These are phyloP conservation scores for Ficedula albicollis DNA, from an alignment of 2,797 vertebrate species.

Conservation along the genomic window DNA sequence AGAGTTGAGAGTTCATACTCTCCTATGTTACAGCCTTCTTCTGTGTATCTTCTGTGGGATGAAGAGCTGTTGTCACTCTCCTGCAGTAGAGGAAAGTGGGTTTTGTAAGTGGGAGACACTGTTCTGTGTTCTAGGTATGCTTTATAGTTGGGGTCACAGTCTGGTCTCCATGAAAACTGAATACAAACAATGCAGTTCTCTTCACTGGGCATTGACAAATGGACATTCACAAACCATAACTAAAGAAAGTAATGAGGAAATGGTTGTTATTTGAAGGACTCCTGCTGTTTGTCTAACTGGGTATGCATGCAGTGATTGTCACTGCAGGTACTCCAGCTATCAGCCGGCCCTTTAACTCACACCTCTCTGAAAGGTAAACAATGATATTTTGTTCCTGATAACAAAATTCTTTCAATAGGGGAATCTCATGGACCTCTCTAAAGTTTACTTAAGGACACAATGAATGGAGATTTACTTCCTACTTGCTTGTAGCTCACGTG, in stretches of 20 bases:
- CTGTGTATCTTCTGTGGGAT: neutral
- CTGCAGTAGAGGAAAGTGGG: neutral
- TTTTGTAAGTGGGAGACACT: neutral
- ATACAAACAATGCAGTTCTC: neutral
- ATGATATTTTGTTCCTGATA: neutral
- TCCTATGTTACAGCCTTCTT: neutral
- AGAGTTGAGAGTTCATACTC: neutral
- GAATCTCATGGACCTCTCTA: neutral
- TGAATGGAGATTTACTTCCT: neutral
- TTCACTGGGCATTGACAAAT: neutral
- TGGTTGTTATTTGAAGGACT: neutral
- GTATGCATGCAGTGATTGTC: neutral
- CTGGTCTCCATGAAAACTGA: neutral
- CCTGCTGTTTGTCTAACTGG: neutral
- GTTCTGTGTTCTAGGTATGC: neutral
- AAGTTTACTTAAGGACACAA: neutral
- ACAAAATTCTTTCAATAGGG: neutral
- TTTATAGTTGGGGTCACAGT: neutral
- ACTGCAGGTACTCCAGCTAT: neutral
- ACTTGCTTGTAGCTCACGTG: neutral
- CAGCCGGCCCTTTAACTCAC: neutral
- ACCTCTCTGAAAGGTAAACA: conserved; percentile 19
- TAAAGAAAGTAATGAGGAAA: neutral
- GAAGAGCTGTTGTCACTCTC: neutral
- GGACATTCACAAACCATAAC: neutral